phyloP scores from a whole-genome alignment of 2,797 vertebrate genomes.

The Sebastes minor region DNA sequence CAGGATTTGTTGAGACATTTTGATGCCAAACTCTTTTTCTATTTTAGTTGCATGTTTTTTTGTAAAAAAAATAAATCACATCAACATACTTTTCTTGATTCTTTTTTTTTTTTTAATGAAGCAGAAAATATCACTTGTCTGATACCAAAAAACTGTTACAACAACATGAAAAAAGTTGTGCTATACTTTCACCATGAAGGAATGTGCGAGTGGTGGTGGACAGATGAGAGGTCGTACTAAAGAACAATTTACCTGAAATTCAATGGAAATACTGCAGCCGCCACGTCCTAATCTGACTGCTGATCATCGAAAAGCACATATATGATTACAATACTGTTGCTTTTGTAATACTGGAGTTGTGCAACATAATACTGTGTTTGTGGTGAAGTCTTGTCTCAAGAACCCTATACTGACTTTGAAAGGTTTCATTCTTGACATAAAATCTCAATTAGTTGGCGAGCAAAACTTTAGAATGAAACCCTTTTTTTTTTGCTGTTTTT shows the following conservation, averaged over 20 bases:
- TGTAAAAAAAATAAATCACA: not conserved
- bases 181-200: slow-evolving; percentile 57
- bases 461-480: slow-evolving; percentile 26
- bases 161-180: slow-evolving; percentile 62
- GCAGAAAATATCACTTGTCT: slow-evolving; percentile 65
- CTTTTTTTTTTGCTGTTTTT: not conserved
- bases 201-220: slow-evolving; percentile 47
- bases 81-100: not conserved
- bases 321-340: slow-evolving; percentile 26
- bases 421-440: slow-evolving; percentile 9
- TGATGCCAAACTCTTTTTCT: not conserved
- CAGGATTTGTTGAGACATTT: not conserved
- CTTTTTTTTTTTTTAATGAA: slow-evolving; percentile 66
- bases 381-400: slow-evolving; percentile 10
- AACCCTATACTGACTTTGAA: not conserved
- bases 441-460: not conserved
- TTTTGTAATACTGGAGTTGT: slow-evolving; percentile 36
- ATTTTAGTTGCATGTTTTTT: not conserved
- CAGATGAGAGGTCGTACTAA: slow-evolving; percentile 4
- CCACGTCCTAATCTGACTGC: slow-evolving; percentile 11
- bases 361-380: slow-evolving; percentile 41
- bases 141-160: slow-evolving; percentile 68
- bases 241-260: slow-evolving; percentile 36
- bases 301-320: slow-evolving; percentile 33
- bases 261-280: slow-evolving; percentile 19